Conservation (phyloP, 92 coral and sea anemone species). For the Porites lobata region DNA sequence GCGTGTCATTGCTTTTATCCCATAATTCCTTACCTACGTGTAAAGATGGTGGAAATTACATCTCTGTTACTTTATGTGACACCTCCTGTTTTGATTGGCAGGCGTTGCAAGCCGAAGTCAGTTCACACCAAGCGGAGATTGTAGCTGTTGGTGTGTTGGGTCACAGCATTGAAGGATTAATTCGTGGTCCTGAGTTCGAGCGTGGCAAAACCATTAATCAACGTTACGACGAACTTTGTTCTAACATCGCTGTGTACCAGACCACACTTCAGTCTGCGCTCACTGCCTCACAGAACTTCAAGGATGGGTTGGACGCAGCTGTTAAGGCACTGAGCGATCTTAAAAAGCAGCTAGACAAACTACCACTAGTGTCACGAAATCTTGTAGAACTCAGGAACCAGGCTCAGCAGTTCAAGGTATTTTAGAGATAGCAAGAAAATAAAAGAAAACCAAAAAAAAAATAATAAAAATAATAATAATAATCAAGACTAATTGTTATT, state of each 20-base stretch:
- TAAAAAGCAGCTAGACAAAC: constrained; percentile 87
- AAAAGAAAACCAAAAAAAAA: background rate
- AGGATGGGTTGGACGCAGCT: constrained; percentile 92
- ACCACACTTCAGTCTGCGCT: constrained; percentile 89
- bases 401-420: constrained; percentile 96
- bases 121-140: constrained; percentile 95
- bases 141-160: constrained; percentile 92
- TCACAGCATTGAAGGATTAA: constrained; percentile 90
- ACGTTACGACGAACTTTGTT: constrained; percentile 91
- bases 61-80: background rate
- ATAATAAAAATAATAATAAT: background rate
- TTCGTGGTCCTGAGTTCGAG: constrained; percentile 72
- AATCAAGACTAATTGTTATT: too few species aligned
- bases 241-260: constrained; percentile 88
- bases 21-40: too few species aligned
- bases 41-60: background rate
- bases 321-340: constrained; percentile 84
- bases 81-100: background rate
- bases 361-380: constrained; percentile 87
- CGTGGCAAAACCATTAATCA: constrained; percentile 91
- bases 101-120: constrained; percentile 92
- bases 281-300: constrained; percentile 89
- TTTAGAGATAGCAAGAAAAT: background rate
- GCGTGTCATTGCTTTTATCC: too few species aligned
- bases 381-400: constrained; percentile 84